Evolutionary conservation across 2,888 invertebrate genomes (phyloP).

Genomic region (Leucophora obtusa): DNA sequence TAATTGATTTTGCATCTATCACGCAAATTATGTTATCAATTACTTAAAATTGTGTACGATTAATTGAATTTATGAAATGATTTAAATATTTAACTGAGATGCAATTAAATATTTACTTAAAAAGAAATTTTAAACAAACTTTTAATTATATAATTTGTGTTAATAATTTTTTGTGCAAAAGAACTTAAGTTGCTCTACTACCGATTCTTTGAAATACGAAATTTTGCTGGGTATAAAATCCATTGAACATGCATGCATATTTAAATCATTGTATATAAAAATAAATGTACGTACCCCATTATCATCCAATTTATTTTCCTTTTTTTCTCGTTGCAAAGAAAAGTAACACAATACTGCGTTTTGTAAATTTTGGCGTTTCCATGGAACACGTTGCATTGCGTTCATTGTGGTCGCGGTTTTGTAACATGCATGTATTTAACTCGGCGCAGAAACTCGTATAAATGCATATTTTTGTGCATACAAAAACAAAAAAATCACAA

Average conservation of each 20-base stretch:
- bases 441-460: neutral
- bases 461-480: slow-evolving; percentile 18
- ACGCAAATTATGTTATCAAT: no score
- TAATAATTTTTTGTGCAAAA: no score
- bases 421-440: slow-evolving; percentile 51
- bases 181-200: no score
- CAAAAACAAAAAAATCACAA: neutral
- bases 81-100: no score
- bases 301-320: neutral
- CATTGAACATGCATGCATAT: slow-evolving; percentile 20
- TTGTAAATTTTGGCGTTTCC: slow-evolving; percentile 57
- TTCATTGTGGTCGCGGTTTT: slow-evolving; percentile 66
- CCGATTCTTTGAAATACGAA: no score
- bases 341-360: slow-evolving; percentile 42
- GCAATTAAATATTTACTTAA: no score
- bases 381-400: slow-evolving; percentile 65
- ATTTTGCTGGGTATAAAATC: no score
- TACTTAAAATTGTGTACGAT: no score
- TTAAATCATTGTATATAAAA: slow-evolving; percentile 28
- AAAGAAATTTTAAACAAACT: no score
- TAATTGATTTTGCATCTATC: no score
- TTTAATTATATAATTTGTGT: no score
- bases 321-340: slow-evolving; percentile 17
- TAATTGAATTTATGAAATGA: no score
- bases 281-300: slow-evolving; percentile 2